Evolutionary conservation across 2,113 vertebrate genomes (phyloP).

Genomic region (Hemicordylus capensis): DNA sequence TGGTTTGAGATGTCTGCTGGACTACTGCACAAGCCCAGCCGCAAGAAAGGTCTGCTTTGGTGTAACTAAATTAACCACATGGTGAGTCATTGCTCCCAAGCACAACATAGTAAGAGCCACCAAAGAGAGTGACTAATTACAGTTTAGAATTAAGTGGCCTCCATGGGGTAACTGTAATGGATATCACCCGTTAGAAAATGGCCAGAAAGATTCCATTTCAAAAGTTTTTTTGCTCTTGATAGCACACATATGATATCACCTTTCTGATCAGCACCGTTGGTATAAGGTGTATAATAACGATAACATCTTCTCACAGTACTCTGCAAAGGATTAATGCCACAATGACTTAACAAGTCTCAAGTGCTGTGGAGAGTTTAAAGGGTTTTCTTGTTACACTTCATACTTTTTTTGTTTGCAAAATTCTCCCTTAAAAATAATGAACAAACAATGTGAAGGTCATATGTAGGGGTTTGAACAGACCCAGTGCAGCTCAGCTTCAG

Average conservation of each 20-base stretch:
- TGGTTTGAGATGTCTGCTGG: too few relatives aligned
- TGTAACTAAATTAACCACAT: too few relatives aligned
- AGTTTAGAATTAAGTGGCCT: too few relatives aligned
- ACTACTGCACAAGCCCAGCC: too few relatives aligned
- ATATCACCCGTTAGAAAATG: neutral
- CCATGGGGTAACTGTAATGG: neutral
- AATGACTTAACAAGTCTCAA: neutral
- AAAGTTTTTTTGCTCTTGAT: neutral
- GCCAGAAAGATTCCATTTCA: neutral
- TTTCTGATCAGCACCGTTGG: neutral
- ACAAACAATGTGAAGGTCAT: neutral
- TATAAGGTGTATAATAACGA: neutral
- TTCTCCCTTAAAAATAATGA: neutral
- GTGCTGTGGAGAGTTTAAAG: neutral
- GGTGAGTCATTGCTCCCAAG: too few relatives aligned
- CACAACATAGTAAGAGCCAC: too few relatives aligned
- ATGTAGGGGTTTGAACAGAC: too few relatives aligned
- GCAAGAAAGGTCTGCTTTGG: too few relatives aligned
- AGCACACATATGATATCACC: neutral
- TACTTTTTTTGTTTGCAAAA: neutral
- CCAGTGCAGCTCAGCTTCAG: too few relatives aligned
- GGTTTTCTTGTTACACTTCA: neutral
- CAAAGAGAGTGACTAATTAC: too few relatives aligned
- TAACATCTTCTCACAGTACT: neutral
- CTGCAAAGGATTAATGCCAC: neutral